These are phyloP conservation scores for Fabriciana adippe DNA, from an alignment of 2,888 invertebrate species.

Conservation along the genomic window DNA sequence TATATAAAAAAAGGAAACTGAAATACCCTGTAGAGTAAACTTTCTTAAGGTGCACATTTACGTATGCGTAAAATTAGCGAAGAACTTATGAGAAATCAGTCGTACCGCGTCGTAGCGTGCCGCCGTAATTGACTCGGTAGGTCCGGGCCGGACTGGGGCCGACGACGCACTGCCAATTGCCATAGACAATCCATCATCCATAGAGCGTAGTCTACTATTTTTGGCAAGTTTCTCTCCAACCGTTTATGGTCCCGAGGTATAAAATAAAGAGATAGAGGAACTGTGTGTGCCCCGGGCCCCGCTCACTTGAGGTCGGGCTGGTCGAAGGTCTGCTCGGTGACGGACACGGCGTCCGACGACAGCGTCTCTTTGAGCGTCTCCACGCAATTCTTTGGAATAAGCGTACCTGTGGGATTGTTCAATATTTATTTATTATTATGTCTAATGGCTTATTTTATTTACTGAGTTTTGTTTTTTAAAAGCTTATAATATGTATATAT, in stretches of 20 bases:
- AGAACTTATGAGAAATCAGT: slow-evolving; percentile 38
- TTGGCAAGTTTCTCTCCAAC: slow-evolving; percentile 24
- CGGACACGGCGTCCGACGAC: slow-evolving; percentile 91
- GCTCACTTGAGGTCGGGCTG: slow-evolving; percentile 62
- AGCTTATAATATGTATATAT: too few relatives aligned
- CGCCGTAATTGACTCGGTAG: slow-evolving; percentile 39
- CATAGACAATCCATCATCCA: slow-evolving; percentile 24
- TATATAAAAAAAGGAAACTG: slow-evolving; percentile 5
- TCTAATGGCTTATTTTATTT: too few relatives aligned
- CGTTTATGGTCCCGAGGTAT: slow-evolving; percentile 28
- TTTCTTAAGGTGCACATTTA: slow-evolving; percentile 25
- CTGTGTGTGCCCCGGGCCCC: slow-evolving; percentile 33
- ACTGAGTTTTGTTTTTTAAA: too few relatives aligned
- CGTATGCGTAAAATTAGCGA: slow-evolving; percentile 17
- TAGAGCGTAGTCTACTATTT: slow-evolving; percentile 6
- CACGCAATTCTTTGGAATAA: slow-evolving; percentile 95
- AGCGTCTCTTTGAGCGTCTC: slow-evolving; percentile 89
- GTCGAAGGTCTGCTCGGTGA: slow-evolving; percentile 86
- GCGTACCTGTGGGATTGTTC: slow-evolving; percentile 83
- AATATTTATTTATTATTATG: background rate
- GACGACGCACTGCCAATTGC: slow-evolving; percentile 25
- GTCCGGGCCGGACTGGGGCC: background rate
- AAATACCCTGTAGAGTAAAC: slow-evolving; percentile 29
- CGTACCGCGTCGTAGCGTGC: slow-evolving; percentile 35
- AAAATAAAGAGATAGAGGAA: slow-evolving; percentile 42